Evolutionary conservation across 2,113 vertebrate species (phyloP).

Genomic region (Podarcis cretensis): DNA sequence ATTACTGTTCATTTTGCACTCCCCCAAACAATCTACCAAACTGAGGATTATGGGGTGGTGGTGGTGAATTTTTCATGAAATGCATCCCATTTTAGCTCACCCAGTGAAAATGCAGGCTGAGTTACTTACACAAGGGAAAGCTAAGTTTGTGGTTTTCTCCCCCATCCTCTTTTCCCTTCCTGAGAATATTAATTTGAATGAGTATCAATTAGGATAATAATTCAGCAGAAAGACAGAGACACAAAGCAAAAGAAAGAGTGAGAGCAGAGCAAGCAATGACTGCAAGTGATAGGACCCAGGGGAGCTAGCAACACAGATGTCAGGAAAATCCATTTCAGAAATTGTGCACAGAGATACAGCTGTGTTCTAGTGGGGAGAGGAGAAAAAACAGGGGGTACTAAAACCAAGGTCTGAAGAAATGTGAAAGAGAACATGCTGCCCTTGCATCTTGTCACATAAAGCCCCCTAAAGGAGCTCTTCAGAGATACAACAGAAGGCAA

Average conservation of each 20-base stretch:
- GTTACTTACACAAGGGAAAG: not conserved
- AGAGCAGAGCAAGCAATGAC: conserved; percentile 22
- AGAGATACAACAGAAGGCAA: not conserved
- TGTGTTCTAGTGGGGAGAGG: conserved; percentile 28
- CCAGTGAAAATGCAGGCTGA: not conserved
- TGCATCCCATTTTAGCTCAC: not conserved
- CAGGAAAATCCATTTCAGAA: conserved; percentile 62
- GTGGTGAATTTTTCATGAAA: not conserved
- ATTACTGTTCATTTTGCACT: not conserved
- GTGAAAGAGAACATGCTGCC: conserved; percentile 27
- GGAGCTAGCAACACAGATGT: conserved; percentile 67
- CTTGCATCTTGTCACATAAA: not conserved
- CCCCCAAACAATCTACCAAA: not conserved
- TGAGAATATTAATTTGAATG: conserved; percentile 25
- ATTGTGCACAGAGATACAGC: conserved; percentile 49
- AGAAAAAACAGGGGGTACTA: conserved; percentile 34
- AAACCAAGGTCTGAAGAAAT: conserved; percentile 49
- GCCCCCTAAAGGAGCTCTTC: conserved; percentile 1
- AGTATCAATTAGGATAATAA: conserved; percentile 44
- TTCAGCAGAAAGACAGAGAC: not conserved
- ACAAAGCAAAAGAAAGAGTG: not conserved
- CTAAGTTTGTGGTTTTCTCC: not conserved
- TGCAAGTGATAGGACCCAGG: conserved; percentile 53
- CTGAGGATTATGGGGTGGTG: not conserved
- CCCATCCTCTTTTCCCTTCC: conserved; percentile 20